Conservation (phyloP, 64 coral and sea anemone species). For the Acropora yongei region DNA sequence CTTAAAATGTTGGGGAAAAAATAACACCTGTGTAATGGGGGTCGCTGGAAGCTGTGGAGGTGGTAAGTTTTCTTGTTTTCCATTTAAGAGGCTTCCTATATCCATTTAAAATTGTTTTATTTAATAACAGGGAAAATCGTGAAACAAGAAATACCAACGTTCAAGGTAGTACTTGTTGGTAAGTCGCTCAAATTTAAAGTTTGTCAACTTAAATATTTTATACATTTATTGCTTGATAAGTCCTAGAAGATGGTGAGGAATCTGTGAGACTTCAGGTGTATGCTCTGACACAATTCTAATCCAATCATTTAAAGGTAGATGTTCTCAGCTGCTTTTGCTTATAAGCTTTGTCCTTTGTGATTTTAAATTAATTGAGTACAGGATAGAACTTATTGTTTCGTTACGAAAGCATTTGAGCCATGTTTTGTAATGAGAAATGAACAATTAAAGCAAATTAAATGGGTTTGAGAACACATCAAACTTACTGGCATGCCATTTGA, state of each 20-base stretch:
- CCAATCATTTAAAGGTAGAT: too few relatives aligned
- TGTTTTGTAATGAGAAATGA: too few relatives aligned
- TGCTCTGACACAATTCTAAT: too few relatives aligned
- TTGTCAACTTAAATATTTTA: background rate
- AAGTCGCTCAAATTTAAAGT: slow-evolving; percentile 53
- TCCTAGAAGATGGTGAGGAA: background rate
- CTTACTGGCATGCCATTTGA: background rate
- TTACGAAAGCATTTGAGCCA: too few relatives aligned
- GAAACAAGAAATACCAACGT: slow-evolving; percentile 75
- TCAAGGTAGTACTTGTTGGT: slow-evolving; percentile 93
- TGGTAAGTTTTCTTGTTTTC: background rate
- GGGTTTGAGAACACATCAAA: background rate
- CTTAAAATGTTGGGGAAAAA: background rate
- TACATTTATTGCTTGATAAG: too few relatives aligned
- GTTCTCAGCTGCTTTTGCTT: too few relatives aligned
- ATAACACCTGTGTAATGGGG: slow-evolving; percentile 18
- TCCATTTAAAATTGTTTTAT: background rate
- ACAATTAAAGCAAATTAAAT: background rate
- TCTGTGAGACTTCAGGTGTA: too few relatives aligned
- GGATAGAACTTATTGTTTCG: too few relatives aligned
- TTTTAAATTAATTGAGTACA: too few relatives aligned
- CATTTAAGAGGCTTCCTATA: too few relatives aligned
- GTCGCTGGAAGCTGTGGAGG: slow-evolving; percentile 39
- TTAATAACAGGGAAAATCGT: slow-evolving; percentile 59
- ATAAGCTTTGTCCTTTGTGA: too few relatives aligned